Conservation (phyloP, 2,113 vertebrate genomes). For the Ovis aries region ARS-UI_Ramb_v3.0 NC_056055.1:121768001-121768500, state of each 20-base stretch:
- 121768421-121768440: not conserved
- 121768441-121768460: not conserved
- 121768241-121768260: not conserved
- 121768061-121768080: not conserved
- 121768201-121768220: not conserved
- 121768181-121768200: not conserved
- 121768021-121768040: not conserved
- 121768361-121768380: not conserved
- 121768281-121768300: not conserved
- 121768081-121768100: not conserved
- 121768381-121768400: not conserved
- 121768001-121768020: not conserved
- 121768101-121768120: not conserved
- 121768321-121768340: not conserved
- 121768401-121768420: not conserved
- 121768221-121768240: not conserved
- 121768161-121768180: not conserved
- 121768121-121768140: not conserved
- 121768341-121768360: not conserved
- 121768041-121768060: not conserved
- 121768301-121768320: not conserved
- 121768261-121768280: not conserved
- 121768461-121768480: accelerated
- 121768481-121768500: not conserved
- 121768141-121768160: not conserved